These are phyloP conservation scores for Diploptera punctata DNA, from an alignment of 2,888 invertebrate genomes.

Conservation along the genomic window DNA sequence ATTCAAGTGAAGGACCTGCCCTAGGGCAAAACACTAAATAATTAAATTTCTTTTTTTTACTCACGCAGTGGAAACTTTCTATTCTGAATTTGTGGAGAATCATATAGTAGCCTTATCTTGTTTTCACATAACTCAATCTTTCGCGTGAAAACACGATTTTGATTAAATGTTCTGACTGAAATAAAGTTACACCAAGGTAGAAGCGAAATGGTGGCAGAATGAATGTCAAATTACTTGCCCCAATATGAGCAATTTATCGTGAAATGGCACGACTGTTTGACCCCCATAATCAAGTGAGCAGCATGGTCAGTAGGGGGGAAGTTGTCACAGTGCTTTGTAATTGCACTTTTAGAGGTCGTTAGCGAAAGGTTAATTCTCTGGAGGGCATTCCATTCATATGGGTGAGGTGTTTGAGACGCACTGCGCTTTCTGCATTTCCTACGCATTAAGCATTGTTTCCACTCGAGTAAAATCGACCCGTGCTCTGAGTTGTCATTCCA, in stretches of 20 bases:
- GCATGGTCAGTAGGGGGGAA: not conserved
- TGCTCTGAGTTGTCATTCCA: too few relatives aligned
- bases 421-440: not conserved
- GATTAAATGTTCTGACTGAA: too few relatives aligned
- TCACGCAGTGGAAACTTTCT: too few relatives aligned
- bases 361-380: conserved; percentile 22
- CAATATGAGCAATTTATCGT: not conserved
- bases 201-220: not conserved
- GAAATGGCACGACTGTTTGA: conserved; percentile 11
- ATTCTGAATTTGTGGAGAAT: too few relatives aligned
- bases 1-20: too few relatives aligned
- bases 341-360: conserved; percentile 29
- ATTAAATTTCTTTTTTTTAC: too few relatives aligned
- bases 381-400: not conserved
- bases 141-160: too few relatives aligned
- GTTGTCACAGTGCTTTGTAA: not conserved
- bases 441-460: not conserved
- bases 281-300: not conserved
- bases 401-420: not conserved
- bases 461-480: too few relatives aligned
- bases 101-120: too few relatives aligned
- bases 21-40: too few relatives aligned
- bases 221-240: not conserved
- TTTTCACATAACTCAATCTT: too few relatives aligned
- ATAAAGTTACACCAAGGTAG: too few relatives aligned